Evolutionary conservation across 64 coral and sea anemone species (phyloP).

Genomic region (Cladopsammia gracilis): DNA sequence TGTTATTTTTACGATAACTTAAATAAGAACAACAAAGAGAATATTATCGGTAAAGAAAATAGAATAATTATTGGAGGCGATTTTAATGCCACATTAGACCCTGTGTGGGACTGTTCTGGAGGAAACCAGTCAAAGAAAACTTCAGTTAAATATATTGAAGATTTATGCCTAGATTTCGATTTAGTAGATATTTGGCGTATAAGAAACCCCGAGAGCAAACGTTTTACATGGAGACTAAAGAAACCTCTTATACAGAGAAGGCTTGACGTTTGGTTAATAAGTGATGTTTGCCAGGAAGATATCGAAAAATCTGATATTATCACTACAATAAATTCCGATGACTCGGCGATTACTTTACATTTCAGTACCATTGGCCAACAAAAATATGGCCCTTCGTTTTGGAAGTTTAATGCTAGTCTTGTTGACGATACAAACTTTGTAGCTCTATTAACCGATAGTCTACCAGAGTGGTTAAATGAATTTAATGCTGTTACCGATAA

Average conservation of each 20-base stretch:
- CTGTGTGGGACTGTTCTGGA: too few species aligned
- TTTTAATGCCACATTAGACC: too few species aligned
- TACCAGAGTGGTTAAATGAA: background rate
- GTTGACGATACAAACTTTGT: background rate
- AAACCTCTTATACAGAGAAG: background rate
- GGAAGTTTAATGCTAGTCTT: conserved; percentile 34
- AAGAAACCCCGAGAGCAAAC: background rate
- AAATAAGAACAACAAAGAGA: too few species aligned
- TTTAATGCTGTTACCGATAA: background rate
- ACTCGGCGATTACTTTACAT: conserved; percentile 30
- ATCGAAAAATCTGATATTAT: conserved; percentile 8
- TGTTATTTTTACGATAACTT: background rate
- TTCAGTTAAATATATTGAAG: background rate
- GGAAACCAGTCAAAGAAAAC: too few species aligned
- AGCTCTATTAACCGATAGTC: background rate
- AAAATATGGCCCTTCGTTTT: conserved; percentile 28
- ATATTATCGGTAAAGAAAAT: too few species aligned
- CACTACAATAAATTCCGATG: conserved; percentile 14
- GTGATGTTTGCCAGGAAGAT: background rate
- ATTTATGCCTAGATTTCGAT: background rate
- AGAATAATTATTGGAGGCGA: too few species aligned
- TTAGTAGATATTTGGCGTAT: background rate
- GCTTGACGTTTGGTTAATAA: background rate
- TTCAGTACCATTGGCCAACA: background rate
- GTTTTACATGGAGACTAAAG: background rate